Evolutionary conservation across 2,797 vertebrate species (phyloP).

Genomic region (Hypotaenidia philippensis): DNA sequence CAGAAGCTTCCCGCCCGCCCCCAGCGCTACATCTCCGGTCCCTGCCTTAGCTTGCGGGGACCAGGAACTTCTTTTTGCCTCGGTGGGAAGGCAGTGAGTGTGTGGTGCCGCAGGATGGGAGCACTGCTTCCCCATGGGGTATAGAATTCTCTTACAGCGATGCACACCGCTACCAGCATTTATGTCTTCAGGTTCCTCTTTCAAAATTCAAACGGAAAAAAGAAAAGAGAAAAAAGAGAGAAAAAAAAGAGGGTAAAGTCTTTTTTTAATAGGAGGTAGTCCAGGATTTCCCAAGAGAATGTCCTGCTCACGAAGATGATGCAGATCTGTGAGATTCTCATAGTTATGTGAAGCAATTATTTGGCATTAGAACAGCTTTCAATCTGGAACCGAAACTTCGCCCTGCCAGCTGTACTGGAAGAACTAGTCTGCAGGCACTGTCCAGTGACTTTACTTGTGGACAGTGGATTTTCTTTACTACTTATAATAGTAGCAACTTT

Average conservation of each 20-base stretch:
- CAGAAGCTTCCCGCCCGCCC: neutral
- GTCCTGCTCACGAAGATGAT: neutral
- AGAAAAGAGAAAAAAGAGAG: neutral
- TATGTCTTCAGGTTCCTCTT: neutral
- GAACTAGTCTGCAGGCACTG: neutral
- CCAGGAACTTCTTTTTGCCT: neutral
- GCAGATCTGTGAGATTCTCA: neutral
- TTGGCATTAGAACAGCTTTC: neutral
- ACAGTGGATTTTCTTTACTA: neutral
- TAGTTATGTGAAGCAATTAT: neutral
- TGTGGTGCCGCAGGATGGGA: neutral
- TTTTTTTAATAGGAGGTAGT: neutral
- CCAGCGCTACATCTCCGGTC: accelerated
- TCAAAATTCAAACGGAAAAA: too few species aligned
- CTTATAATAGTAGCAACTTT: neutral
- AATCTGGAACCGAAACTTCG: neutral
- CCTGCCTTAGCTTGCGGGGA: neutral
- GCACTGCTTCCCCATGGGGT: neutral
- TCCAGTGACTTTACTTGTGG: neutral
- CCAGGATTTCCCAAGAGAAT: neutral
- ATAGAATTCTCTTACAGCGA: neutral
- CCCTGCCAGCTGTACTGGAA: neutral
- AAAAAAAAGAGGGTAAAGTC: accelerated
- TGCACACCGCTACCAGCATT: accelerated
- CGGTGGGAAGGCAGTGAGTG: neutral